These are phyloP conservation scores for Steinernema carpocapsae DNA, from an alignment of 2,888 invertebrate genomes.

Conservation along the genomic window DNA sequence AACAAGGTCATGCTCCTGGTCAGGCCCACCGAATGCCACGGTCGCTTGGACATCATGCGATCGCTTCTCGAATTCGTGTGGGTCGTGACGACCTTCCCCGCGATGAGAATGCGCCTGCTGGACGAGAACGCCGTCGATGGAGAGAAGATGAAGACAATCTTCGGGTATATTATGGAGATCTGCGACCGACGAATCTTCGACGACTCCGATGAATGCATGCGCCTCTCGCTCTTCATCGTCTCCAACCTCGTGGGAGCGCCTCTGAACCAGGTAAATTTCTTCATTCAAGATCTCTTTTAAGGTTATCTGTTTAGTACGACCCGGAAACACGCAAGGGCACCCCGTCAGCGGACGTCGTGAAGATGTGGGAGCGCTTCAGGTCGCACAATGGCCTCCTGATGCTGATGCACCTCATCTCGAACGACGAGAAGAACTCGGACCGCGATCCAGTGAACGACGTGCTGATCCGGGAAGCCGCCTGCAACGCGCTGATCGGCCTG, in stretches of 20 bases:
- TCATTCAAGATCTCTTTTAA: background rate
- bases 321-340: background rate
- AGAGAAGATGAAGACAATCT: too few relatives aligned
- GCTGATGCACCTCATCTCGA: constrained; percentile 83
- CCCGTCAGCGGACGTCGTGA: background rate
- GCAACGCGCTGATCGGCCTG: constrained; percentile 85
- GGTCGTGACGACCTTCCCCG: background rate
- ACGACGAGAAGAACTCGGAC: constrained; percentile 72
- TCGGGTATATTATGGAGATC: constrained; percentile 5
- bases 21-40: background rate
- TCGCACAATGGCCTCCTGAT: constrained; percentile 96
- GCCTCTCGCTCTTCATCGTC: background rate
- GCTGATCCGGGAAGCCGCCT: constrained; percentile 88
- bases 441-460: constrained; percentile 72
- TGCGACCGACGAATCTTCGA: background rate
- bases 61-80: background rate
- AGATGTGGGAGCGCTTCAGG: constrained; percentile 89
- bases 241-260: constrained; percentile 1
- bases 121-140: background rate
- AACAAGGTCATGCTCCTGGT: background rate
- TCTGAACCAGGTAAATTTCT: background rate
- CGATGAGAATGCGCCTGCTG: background rate
- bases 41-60: background rate
- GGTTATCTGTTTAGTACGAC: background rate
- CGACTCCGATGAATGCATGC: background rate